Base-by-base conservation (phyloP, 2,888 invertebrate species). In the Arrhopalites spinosus region DNA sequence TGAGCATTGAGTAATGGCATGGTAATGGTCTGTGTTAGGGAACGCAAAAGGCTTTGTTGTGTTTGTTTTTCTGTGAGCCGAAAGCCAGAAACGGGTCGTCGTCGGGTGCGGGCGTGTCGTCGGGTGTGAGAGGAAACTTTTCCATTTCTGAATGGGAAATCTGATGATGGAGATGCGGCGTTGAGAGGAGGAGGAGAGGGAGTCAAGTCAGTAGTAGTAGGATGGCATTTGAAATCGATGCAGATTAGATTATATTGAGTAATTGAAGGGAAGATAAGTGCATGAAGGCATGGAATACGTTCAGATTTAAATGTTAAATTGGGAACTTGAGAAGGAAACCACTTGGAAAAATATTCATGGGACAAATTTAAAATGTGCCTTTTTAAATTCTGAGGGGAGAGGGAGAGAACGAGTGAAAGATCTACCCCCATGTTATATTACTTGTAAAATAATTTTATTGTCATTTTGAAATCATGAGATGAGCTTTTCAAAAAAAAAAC, bases 291-390 rank as follows among this genome's bases (percentile, higher is more conserved):
- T 50, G 72, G 71, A 74, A 73, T 47, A 64, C 73, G 63, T 66
- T 66, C 25, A 29, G 71, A 71, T 71, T 71, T 71, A 71, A 36
- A 71, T 29, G 29, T 29, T 59, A 56, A 56, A 71, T 71, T 27
- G 73, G 30, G 25, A 74, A 68, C 66, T 75, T 78, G 78, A 69
- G 77, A 78, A 77, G 77, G 70, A 73, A 78, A 64, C 77, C 78
- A 78, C 66, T 78, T 78, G 77, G 77, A 78, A 78, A 78, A 78
- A 78, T 78, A 78, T 78, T 77, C 75, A 75, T 61, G 70, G 43
- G 56, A 64, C 17, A 64, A 23, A 59, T 59, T 66, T 23, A 66
- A 45, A 66, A 66, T 66, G 45, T 64, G 23, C 66, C n/a, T 43
- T 66, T 66, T 66, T n/a, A n/a, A 66, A 66, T 45, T 66, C 36